A percentile compares a stretch with the other conserved stretches of the same genome.
These are phyloP conservation scores for Euproctis similis DNA, from an alignment of 2,888 invertebrate genomes.

Conservation along the genomic window DNA sequence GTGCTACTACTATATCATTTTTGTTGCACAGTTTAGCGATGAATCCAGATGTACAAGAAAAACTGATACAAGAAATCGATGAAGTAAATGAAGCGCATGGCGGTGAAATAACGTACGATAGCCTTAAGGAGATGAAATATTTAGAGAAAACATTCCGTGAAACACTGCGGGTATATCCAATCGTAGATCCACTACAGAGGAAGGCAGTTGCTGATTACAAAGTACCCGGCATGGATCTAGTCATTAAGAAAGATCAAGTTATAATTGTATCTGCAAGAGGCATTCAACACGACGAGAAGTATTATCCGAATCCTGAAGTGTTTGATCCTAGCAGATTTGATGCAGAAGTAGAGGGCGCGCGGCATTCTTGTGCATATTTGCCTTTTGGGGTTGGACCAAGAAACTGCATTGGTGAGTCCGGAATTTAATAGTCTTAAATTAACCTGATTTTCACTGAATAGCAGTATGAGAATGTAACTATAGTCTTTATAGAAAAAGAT, in stretches of 20 bases:
- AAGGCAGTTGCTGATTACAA: slow-evolving; percentile 35
- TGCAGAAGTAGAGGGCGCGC: slow-evolving; percentile 34
- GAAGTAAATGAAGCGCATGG: slow-evolving; percentile 32
- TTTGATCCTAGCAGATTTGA: slow-evolving; percentile 68
- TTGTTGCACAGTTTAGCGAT: slow-evolving; percentile 46
- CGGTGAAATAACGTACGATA: slow-evolving; percentile 46
- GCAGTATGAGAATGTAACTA: too few relatives aligned
- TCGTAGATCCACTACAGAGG: slow-evolving; percentile 46
- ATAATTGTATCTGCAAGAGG: slow-evolving; percentile 46
- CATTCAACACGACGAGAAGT: slow-evolving; percentile 57
- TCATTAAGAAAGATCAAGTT: slow-evolving; percentile 39
- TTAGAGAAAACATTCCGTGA: slow-evolving; percentile 47
- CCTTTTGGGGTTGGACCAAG: slow-evolving; percentile 62
- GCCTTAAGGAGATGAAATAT: slow-evolving; percentile 49
- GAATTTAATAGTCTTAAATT: too few relatives aligned
- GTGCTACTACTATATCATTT: slow-evolving; percentile 43
- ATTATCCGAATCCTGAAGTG: slow-evolving; percentile 56
- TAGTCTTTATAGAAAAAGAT: too few relatives aligned
- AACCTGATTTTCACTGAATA: too few relatives aligned
- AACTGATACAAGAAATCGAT: slow-evolving; percentile 38
- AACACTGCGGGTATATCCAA: slow-evolving; percentile 47
- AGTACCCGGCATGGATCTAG: slow-evolving; percentile 43
- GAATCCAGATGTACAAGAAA: slow-evolving; percentile 46
- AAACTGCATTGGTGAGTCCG: slow-evolving; percentile 56
- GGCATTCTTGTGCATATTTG: slow-evolving; percentile 47